Conservation (phyloP, 2,797 vertebrate genomes). For the Chloroceryle amazona region DNA sequence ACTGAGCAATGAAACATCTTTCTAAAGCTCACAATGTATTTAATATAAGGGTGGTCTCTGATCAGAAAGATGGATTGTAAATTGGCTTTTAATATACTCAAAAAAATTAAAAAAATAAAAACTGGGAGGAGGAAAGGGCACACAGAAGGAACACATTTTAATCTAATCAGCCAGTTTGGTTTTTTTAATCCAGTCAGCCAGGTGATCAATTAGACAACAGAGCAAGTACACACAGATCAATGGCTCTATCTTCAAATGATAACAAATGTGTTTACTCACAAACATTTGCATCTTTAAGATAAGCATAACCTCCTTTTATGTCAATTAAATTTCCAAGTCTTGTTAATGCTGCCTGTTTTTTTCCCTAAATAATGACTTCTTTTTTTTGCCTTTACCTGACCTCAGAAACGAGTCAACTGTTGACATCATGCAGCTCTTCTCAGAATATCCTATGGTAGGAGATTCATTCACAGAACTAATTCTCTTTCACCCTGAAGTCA, state of each 20-base stretch:
- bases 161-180: not conserved
- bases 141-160: not conserved
- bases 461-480: not conserved
- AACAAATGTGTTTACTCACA: not conserved
- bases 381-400: not conserved
- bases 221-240: not conserved
- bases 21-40: slow-evolving; percentile 15
- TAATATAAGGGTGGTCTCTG: not conserved
- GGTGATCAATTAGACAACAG: not conserved
- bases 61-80: not conserved
- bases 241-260: not conserved
- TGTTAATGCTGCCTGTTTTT: not conserved
- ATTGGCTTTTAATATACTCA: not conserved
- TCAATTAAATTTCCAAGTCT: not conserved
- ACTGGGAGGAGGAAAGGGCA: not conserved
- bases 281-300: not conserved
- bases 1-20: not conserved
- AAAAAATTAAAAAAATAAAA: not conserved
- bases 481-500: not conserved
- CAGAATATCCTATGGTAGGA: not conserved
- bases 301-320: not conserved
- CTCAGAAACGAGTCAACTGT: not conserved
- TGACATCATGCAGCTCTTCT: not conserved
- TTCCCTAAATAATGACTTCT: not conserved
- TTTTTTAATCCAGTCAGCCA: not conserved